These are phyloP conservation scores for Sebastes aleutianus DNA, from an alignment of 2,797 vertebrate species.

Conservation along the genomic window DNA sequence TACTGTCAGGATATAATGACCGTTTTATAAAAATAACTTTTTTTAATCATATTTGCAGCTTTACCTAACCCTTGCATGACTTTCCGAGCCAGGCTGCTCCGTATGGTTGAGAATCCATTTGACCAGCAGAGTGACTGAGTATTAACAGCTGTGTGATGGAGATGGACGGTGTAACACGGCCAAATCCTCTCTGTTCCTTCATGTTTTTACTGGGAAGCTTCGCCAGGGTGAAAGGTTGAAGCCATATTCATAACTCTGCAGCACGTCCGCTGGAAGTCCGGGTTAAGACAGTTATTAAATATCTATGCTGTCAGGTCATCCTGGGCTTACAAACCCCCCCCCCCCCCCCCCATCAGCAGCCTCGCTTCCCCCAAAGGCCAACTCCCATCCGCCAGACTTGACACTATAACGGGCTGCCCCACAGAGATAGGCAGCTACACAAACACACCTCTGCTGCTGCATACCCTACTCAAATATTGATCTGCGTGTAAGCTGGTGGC, in stretches of 20 bases:
- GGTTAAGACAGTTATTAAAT: slow-evolving; percentile 72
- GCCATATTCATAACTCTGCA: slow-evolving; percentile 39
- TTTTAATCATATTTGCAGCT: too few relatives aligned
- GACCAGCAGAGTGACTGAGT: slow-evolving; percentile 47
- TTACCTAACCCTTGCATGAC: neutral
- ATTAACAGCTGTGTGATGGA: slow-evolving; percentile 58
- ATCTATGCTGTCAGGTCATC: slow-evolving; percentile 56
- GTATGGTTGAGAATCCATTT: slow-evolving; percentile 16
- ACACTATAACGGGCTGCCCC: slow-evolving; percentile 21
- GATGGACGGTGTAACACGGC: slow-evolving; percentile 31
- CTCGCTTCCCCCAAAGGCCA: neutral
- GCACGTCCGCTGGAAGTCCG: neutral
- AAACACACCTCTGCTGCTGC: slow-evolving; percentile 38
- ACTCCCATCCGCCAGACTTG: slow-evolving; percentile 25
- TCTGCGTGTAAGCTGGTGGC: slow-evolving; percentile 47
- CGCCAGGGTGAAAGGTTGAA: slow-evolving; percentile 18
- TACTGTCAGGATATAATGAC: too few relatives aligned
- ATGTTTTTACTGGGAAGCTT: slow-evolving; percentile 3
- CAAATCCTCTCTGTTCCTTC: slow-evolving; percentile 11
- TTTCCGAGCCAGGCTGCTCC: neutral
- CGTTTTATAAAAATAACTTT: too few relatives aligned
- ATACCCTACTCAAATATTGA: slow-evolving; percentile 72
- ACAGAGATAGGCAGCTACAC: slow-evolving; percentile 54
- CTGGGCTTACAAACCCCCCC: neutral
- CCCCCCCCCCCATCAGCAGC: neutral